Evolutionary conservation across 2,113 vertebrate genomes (phyloP).

Genomic region (Sander vitreus): DNA sequence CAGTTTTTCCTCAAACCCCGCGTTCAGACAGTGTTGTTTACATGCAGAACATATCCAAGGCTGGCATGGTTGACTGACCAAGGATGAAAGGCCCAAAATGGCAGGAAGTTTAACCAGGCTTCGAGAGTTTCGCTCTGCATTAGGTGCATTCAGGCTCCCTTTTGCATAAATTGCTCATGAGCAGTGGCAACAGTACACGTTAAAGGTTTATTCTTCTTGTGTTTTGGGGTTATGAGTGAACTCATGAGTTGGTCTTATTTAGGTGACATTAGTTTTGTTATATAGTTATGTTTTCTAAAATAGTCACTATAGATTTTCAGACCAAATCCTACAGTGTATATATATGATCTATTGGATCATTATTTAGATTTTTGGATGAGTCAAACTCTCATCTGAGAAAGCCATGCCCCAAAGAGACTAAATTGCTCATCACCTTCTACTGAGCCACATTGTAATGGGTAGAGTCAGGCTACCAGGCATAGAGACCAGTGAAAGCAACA

Average conservation of each 20-base stretch:
- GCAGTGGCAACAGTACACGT: background rate
- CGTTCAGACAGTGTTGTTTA: constrained; percentile 57
- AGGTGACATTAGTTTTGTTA: background rate
- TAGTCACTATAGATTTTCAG: background rate
- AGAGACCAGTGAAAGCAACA: background rate
- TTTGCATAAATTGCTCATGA: constrained; percentile 23
- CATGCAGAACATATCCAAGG: constrained; percentile 48
- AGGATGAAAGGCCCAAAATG: constrained; percentile 53
- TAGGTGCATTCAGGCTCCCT: constrained; percentile 46
- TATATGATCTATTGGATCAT: constrained; percentile 16
- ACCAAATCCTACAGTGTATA: background rate
- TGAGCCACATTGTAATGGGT: constrained; percentile 41
- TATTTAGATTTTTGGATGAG: background rate
- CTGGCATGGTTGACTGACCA: constrained; percentile 43
- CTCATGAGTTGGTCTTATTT: background rate
- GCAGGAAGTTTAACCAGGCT: constrained; percentile 27
- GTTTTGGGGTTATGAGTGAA: constrained; percentile 1
- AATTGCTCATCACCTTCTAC: constrained; percentile 33
- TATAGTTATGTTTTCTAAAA: background rate
- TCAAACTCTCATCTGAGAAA: constrained; percentile 12
- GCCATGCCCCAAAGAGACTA: constrained; percentile 32
- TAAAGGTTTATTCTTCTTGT: background rate
- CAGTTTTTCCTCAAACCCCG: constrained; percentile 14
- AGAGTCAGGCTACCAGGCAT: constrained; percentile 6
- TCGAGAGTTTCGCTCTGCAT: constrained; percentile 21